Base-by-base conservation (phyloP, 2,797 vertebrate genomes). In the Gambusia yucatana region DNA sequence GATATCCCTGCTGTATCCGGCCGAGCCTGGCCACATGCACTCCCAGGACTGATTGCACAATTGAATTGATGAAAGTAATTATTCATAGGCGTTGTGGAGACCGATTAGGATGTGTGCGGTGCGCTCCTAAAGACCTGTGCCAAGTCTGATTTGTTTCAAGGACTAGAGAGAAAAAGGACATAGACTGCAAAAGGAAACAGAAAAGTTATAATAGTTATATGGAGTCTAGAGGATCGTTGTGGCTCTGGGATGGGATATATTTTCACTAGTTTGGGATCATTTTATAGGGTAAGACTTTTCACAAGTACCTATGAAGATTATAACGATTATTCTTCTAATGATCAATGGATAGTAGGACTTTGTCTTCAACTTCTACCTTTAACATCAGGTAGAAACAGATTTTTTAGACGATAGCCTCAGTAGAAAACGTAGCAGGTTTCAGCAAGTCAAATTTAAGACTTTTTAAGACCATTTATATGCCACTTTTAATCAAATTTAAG, bases 1-100 rank as follows among this genome's bases (percentile, higher is more conserved):
- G 91, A 94, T 91, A 93, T 85, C 47, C 85, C 71, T 52, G 61
- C 75, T 78, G 83, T 75, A 72, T 82, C 84, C 79, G 77, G 65
- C 76, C 78, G 73, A 78, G 73, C 77, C 70, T 78, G 77, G 79
- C 55, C 83, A 78, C 67, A 87, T 85, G 78, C 73, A 86, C 82
- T 78, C 76, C 75, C 78, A 84, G 47, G 71, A 59, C 77, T 85
- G 87, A 91, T 87, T 90, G 87, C 77, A 81, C 86, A 86, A 88
- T 85, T 80, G 44, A 69, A 87, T 57, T 75, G 84, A 86, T 83
- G 89, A 91, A 82, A 59, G 84, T 81, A 91, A 93, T 94, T 93
- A 92, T 89, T 90, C 88, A 81, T 52, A 82, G 83, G 67, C 76
- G 69, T 84, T 82, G 84, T 0, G 73, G 77, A 65, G 81, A 81